A percentile compares a stretch with the other conserved stretches of the same genome.
These are phyloP conservation scores for Bembecia ichneumoniformis DNA, from an alignment of 2,888 invertebrate species.

Conservation along the genomic window DNA sequence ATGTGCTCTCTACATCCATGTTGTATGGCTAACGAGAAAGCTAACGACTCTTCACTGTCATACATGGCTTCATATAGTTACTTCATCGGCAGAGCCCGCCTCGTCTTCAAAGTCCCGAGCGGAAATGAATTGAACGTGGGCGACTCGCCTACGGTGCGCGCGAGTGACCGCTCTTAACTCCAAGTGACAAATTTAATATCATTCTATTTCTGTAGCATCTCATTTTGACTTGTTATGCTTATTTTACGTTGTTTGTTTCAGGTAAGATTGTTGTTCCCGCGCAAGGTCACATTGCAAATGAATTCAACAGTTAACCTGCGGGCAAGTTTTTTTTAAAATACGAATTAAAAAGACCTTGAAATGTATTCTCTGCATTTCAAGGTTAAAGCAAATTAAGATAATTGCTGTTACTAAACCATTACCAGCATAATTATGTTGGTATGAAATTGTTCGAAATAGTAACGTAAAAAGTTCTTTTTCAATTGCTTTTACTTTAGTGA, in stretches of 20 bases:
- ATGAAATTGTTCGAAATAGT: slow-evolving; percentile 14
- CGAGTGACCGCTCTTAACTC: slow-evolving; percentile 45
- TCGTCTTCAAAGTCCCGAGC: slow-evolving; percentile 37
- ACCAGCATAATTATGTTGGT: no score
- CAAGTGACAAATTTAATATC: slow-evolving; percentile 49
- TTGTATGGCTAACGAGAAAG: no score
- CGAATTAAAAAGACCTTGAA: neutral
- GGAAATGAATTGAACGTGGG: slow-evolving; percentile 59
- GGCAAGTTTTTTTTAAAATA: neutral
- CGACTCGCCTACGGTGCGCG: slow-evolving; percentile 45
- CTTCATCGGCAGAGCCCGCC: slow-evolving; percentile 35
- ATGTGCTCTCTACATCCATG: neutral
- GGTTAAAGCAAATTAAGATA: neutral
- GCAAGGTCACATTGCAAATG: slow-evolving; percentile 6
- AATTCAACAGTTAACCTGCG: neutral
- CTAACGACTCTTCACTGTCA: slow-evolving; percentile 15
- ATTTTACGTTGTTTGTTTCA: slow-evolving; percentile 33
- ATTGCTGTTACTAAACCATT: no score
- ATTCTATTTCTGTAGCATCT: slow-evolving; percentile 38
- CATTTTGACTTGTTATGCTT: slow-evolving; percentile 22
- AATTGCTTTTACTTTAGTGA: slow-evolving; percentile 40
- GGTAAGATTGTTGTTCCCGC: slow-evolving; percentile 28
- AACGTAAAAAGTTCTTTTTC: slow-evolving; percentile 46
- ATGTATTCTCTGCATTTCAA: no score
- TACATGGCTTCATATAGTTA: slow-evolving; percentile 8